Evolutionary conservation across 1,140 invertebrate species (phyloP).

Genomic region (Drosophila hydei): DNA sequence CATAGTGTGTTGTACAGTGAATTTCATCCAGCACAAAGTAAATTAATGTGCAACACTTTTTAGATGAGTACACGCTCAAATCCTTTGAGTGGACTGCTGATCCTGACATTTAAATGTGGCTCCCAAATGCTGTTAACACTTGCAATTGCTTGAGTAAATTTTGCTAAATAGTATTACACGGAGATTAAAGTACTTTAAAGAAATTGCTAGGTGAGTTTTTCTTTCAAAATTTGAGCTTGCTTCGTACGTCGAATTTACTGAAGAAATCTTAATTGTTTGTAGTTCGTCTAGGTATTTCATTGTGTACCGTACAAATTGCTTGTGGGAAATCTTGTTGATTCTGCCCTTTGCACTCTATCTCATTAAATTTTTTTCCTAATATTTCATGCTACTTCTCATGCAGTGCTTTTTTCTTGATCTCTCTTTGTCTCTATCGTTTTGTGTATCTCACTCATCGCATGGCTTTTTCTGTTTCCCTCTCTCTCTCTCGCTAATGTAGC

Average conservation of each 20-base stretch:
- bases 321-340: too few species aligned
- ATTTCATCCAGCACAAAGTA: slow-evolving; percentile 58
- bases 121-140: not conserved
- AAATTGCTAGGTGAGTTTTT: not conserved
- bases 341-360: not conserved
- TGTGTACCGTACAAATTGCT: too few species aligned
- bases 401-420: not conserved
- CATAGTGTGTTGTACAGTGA: slow-evolving; percentile 57
- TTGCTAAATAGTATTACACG: not conserved
- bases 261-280: too few species aligned
- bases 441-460: too few species aligned
- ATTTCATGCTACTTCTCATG: too few species aligned
- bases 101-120: slow-evolving; percentile 13
- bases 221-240: too few species aligned
- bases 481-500: too few species aligned
- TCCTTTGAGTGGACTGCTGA: slow-evolving; percentile 11
- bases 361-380: not conserved
- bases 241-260: too few species aligned
- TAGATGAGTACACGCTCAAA: slow-evolving; percentile 4
- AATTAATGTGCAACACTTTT: slow-evolving; percentile 62
- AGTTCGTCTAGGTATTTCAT: too few species aligned
- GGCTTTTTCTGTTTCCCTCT: too few species aligned
- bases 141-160: not conserved
- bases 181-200: not conserved
- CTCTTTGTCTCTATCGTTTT: not conserved